Evolutionary conservation across 2,113 vertebrate species (phyloP), one percentile per base, ranked within the genome.

Genomic region (Fukomys damarensis): DNA sequence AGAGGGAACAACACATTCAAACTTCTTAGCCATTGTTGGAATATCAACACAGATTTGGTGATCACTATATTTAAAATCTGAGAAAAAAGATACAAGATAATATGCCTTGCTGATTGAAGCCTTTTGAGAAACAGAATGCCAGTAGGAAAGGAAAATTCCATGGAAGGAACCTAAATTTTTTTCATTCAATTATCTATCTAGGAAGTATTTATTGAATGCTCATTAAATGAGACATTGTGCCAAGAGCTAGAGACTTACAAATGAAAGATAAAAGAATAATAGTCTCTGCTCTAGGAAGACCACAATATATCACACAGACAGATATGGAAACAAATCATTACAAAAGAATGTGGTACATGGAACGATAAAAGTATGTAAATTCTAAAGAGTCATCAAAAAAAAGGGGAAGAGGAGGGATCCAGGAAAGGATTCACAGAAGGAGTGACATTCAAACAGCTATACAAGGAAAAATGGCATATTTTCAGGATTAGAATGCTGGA

Each of bases 11-110:
- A 90, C 22, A 74, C 30, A 89, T 56, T 68, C 22, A 43, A 72
- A 70, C 41, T 66, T 86, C 76, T 83, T 80, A 80, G 66, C 63
- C 32, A 49, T 24, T 58, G 35, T 63, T 54, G 61, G 30, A 28
- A 3, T 82, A n/a, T 72, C 65, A 88, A 49, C 41, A 22, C 26
- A 63, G 82, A 52, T 43, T 80, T 58, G 38, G 10, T 1, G 1
- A 80, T 81, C 56, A 82, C 49, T 94, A 35, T 87, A 70, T 94
- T 91, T 70, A 89, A 84, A 65, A 81, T n/a, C 61, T 92, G 74
- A 93, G 56, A 68, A 94, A 28, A 86, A 35, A 92, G 41, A 77
- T 3, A 32, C 20, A 86, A 41, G 49, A 38, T 77, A 59, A 61
- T 19, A 72, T n/a, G 65, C 14, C 19, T 63, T 86, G 58, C 54